Percentiles rank a stretch among this genome's conserved stretches.
Conservation (phyloP, 2,888 invertebrate species). For the Boloria selene region DNA sequence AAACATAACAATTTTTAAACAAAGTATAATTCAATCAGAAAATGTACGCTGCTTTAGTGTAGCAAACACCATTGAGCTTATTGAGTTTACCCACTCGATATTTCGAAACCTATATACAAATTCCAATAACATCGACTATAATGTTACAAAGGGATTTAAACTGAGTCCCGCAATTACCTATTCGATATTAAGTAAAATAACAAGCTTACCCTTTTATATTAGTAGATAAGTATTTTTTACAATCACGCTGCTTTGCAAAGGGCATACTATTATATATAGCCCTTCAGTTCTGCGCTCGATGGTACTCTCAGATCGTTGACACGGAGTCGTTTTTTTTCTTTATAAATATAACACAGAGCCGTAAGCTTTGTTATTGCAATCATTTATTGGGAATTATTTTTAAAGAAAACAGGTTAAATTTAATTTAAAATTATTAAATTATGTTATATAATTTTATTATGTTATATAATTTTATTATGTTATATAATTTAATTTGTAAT, state of each 20-base stretch:
- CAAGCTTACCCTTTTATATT: not conserved
- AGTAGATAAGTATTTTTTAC: not conserved
- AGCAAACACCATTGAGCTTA: no score
- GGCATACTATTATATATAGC: not conserved
- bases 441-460: no score
- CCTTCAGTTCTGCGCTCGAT: not conserved
- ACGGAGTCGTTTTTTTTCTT: conserved; percentile 1
- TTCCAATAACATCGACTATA: no score
- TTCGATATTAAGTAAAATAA: not conserved
- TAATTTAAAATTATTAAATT: no score
- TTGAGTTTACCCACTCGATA: no score
- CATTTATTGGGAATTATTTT: not conserved
- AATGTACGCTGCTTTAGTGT: no score
- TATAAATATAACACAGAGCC: not conserved
- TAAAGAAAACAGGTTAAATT: not conserved
- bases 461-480: no score
- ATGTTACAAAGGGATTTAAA: not conserved
- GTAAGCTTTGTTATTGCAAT: not conserved
- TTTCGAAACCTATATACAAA: no score
- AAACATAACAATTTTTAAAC: no score
- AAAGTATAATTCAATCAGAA: no score
- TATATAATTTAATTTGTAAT: no score
- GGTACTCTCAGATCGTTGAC: not conserved
- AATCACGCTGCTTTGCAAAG: not conserved
- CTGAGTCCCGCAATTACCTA: not conserved